Conservation (phyloP, 2,888 invertebrate species). For the Lasioglossum zephyrum region DNA sequence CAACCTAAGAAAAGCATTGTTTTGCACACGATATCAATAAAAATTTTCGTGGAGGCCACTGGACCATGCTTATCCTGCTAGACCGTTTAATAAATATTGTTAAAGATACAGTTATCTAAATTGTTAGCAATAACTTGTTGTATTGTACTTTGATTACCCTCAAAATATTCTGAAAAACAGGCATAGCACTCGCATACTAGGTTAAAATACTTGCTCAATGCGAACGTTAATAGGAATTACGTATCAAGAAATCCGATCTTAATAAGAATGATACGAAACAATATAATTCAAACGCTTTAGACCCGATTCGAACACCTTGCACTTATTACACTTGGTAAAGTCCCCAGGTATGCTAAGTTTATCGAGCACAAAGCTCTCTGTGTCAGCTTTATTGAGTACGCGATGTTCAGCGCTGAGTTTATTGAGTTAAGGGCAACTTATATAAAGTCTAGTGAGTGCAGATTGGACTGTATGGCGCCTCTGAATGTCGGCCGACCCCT, state of each 20-base stretch:
- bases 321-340: not conserved
- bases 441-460: not conserved
- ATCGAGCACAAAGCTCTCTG: not conserved
- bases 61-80: too few relatives aligned
- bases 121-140: not conserved
- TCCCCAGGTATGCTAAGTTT: not conserved
- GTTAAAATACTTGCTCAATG: not conserved
- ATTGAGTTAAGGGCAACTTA: not conserved
- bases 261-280: not conserved
- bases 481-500: not conserved
- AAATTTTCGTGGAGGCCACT: too few relatives aligned
- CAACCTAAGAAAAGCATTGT: too few relatives aligned
- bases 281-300: not conserved
- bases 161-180: not conserved
- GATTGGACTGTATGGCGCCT: not conserved
- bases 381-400: not conserved
- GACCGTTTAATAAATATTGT: not conserved
- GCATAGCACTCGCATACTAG: not conserved
- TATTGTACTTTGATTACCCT: not conserved
- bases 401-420: not conserved
- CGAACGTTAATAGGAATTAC: not conserved
- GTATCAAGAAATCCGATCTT: not conserved
- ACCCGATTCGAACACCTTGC: not conserved
- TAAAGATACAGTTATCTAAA: not conserved
- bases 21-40: too few relatives aligned